Evolutionary conservation across 2,113 vertebrate species (phyloP).

Genomic region (Coptodon rendalli): DNA sequence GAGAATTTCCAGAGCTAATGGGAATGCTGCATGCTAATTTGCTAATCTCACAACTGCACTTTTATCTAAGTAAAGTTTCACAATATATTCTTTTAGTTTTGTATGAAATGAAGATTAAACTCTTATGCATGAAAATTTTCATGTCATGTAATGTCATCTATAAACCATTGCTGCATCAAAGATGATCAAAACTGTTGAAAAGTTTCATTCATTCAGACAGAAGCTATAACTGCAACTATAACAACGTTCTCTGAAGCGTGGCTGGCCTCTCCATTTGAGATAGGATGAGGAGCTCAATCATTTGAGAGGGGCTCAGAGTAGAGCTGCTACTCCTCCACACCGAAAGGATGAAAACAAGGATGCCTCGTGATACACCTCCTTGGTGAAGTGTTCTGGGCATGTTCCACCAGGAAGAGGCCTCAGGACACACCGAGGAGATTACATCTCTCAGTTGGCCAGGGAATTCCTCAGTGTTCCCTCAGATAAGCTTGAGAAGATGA

Average conservation of each 20-base stretch:
- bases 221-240: too few relatives aligned
- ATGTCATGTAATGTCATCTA: neutral
- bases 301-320: too few relatives aligned
- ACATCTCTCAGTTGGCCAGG: neutral
- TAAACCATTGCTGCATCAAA: neutral
- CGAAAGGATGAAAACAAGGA: too few relatives aligned
- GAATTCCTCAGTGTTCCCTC: neutral
- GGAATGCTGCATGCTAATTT: neutral
- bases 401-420: neutral
- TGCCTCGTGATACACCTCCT: too few relatives aligned
- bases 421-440: neutral
- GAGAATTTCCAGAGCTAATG: neutral
- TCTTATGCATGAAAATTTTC: fast-evolving
- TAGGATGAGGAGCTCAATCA: too few relatives aligned
- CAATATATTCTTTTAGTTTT: neutral
- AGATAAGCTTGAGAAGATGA: neutral
- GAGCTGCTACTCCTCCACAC: too few relatives aligned
- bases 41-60: neutral
- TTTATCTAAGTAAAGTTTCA: neutral
- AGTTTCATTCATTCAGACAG: too few relatives aligned
- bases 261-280: too few relatives aligned
- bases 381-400: too few relatives aligned
- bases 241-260: too few relatives aligned
- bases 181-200: too few relatives aligned
- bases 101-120: neutral